A percentile compares a stretch with the other conserved stretches of the same genome.
These are phyloP conservation scores for Chaetogeoica ovagalla DNA, from an alignment of 2,888 invertebrate species.

Conservation along the genomic window DNA sequence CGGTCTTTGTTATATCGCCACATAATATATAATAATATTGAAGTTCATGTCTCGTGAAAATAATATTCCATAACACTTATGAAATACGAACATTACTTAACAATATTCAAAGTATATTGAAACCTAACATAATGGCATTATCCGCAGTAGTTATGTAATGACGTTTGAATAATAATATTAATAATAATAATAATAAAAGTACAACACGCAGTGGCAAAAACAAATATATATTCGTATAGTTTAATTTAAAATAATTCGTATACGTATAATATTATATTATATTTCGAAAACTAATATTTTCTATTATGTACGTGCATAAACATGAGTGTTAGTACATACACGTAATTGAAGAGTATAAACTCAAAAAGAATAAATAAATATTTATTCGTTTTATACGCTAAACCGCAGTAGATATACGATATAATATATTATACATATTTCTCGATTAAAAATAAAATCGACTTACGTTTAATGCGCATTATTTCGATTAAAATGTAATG, in stretches of 20 bases:
- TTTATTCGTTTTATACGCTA: too few relatives aligned
- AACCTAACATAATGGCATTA: neutral
- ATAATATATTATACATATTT: too few relatives aligned
- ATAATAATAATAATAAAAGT: neutral
- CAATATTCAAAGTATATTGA: conserved; percentile 10
- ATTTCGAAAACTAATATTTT: neutral
- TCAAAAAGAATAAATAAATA: too few relatives aligned
- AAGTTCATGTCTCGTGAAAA: conserved; percentile 26
- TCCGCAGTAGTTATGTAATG: conserved; percentile 8
- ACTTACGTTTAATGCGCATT: conserved; percentile 33
- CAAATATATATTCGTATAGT: conserved; percentile 7
- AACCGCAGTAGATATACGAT: too few relatives aligned
- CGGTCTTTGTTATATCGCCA: conserved; percentile 5
- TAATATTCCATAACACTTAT: conserved; percentile 36
- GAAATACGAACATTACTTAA: conserved; percentile 43
- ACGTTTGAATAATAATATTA: neutral
- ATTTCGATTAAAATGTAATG: conserved; percentile 32
- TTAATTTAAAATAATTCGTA: neutral
- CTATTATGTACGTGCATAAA: too few relatives aligned
- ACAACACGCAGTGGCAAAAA: neutral
- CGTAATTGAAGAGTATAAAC: too few relatives aligned
- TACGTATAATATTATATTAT: neutral
- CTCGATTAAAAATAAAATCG: neutral
- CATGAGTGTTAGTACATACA: too few relatives aligned
- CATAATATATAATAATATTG: conserved; percentile 7